A percentile compares a stretch with the other conserved stretches of the same genome.
These are phyloP conservation scores for Aleiodes testaceus DNA, from an alignment of 2,888 invertebrate species.

Conservation along the genomic window DNA sequence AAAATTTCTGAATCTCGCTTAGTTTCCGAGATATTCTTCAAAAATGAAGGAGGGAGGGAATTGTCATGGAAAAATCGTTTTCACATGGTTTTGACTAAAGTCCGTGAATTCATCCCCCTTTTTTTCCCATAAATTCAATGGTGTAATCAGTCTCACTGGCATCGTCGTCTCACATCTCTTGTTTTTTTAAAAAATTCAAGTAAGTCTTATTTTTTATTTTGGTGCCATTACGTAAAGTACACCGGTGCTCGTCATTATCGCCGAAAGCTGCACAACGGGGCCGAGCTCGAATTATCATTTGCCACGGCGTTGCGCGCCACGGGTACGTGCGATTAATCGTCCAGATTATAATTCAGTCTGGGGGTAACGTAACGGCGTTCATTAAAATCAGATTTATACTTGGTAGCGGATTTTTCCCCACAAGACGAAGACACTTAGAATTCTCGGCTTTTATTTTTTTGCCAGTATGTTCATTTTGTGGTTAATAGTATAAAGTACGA, in stretches of 20 bases:
- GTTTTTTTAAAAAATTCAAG: constrained; percentile 4
- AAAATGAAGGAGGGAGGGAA: too few species aligned
- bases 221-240: constrained; percentile 37
- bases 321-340: constrained; percentile 55
- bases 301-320: constrained; percentile 44
- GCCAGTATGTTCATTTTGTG: constrained; percentile 15
- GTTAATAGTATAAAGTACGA: constrained; percentile 16
- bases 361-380: constrained; percentile 52
- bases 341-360: constrained; percentile 54
- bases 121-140: background rate
- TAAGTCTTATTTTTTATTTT: constrained; percentile 22
- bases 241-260: constrained; percentile 34
- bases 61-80: too few species aligned
- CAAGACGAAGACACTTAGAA: constrained; percentile 30
- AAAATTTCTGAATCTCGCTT: too few species aligned
- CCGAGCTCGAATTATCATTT: constrained; percentile 52
- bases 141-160: background rate
- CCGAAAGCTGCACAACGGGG: constrained; percentile 36
- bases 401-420: constrained; percentile 52
- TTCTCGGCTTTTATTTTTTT: constrained; percentile 4
- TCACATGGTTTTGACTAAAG: too few species aligned
- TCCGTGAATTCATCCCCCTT: too few species aligned
- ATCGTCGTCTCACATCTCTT: background rate
- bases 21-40: too few species aligned
- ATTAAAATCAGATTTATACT: constrained; percentile 60